Evolutionary conservation across 2,797 vertebrate species (phyloP).

Genomic region (Megalops cyprinoides): DNA sequence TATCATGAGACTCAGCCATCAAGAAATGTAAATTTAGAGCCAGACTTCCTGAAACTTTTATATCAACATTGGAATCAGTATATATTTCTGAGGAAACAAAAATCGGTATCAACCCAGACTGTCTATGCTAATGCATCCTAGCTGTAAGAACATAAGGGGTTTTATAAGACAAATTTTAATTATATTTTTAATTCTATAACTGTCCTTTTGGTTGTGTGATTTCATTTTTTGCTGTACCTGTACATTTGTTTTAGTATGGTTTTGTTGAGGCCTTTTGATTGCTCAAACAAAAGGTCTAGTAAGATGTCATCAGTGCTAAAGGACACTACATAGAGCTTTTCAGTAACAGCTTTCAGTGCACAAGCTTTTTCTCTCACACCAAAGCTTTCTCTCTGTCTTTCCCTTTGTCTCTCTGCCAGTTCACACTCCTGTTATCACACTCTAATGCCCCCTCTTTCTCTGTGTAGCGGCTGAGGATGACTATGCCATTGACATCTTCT

Average conservation of each 20-base stretch:
- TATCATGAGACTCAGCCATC: too few species aligned
- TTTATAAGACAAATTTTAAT: background rate
- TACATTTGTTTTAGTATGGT: background rate
- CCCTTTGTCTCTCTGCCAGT: background rate
- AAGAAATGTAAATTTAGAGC: too few species aligned
- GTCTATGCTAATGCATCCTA: background rate
- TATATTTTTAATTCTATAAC: background rate
- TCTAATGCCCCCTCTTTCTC: background rate
- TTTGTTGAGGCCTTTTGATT: background rate
- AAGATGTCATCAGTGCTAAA: background rate
- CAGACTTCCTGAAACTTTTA: background rate
- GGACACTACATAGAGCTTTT: background rate
- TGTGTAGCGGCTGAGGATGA: constrained; percentile 71
- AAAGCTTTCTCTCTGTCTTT: constrained; percentile 18
- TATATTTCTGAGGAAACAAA: background rate
- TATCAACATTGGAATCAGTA: background rate
- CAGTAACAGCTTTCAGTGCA: background rate
- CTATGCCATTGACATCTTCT: constrained; percentile 81
- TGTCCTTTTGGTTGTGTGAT: background rate
- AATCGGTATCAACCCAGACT: background rate
- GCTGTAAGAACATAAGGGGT: background rate
- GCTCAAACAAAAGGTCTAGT: background rate
- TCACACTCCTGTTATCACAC: background rate
- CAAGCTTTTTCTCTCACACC: background rate
- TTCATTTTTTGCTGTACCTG: background rate